Evolutionary conservation across 2,113 vertebrate genomes (phyloP), one percentile per base, ranked within the genome.

Genomic region (Leptosomus discolor): DNA sequence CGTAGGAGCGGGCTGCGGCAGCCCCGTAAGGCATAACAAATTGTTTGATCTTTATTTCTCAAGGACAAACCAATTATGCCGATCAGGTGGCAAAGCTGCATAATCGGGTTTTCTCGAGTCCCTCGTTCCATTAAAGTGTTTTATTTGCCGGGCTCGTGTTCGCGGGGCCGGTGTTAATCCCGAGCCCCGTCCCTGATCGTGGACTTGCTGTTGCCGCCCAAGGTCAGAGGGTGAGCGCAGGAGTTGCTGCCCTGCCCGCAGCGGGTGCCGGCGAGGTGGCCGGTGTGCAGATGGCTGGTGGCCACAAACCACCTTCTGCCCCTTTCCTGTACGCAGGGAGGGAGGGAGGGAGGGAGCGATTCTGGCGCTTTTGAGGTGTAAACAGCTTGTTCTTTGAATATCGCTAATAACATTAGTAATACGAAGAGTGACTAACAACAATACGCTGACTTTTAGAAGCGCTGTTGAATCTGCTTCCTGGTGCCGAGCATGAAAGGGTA

Each of bases 21-120:
- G 70, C 91, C 60, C 39, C 9, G 2, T 18, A 69, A 60, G 85
- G 73, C 88, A 88, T 50, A 85, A 57, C 73, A 64, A 84, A 95
- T 79, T 41, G 78, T 46, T 92, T 92, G 89, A 85, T 97, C 94
- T 95, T 77, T 57, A 46, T 94, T 93, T 92, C 92, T 92, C 95
- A 92, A 93, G 96, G 94, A 93, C 97, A 92, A 95, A 88, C 61
- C 77, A 91, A 88, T 93, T 90, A 85, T 8, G 4, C 92, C 87
- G 48, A 58, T 93, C 74, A 29, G 82, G 68, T 93, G 74, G 90
- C 93, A 56, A 36, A 85, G 90, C 93, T 61, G 96, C 91, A 85
- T 78, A 88, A 94, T 96, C 30, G 29, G 53, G 87, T 93, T 96
- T 90, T 61, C 50, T 11, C 5, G 65, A 45, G 74, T 75, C 87